Conservation (phyloP, 2,113 vertebrate genomes). For the Microtus ochrogaster region DNA sequence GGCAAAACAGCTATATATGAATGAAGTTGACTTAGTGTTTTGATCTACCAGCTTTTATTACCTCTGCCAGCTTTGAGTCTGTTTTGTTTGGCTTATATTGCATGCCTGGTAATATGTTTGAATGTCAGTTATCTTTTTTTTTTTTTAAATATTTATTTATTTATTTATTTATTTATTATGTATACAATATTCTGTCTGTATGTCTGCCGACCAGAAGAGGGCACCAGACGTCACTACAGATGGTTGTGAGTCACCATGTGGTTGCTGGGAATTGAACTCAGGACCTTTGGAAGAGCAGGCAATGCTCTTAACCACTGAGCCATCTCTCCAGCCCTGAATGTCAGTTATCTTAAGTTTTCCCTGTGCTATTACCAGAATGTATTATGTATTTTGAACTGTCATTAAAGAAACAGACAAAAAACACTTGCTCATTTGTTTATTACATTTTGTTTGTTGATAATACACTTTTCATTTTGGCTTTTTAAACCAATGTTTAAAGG, state of each 20-base stretch:
- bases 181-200: too few relatives aligned
- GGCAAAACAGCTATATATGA: background rate
- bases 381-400: background rate
- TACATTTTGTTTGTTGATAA: slow-evolving; percentile 31
- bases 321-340: too few relatives aligned
- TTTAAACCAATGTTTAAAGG: slow-evolving; percentile 37
- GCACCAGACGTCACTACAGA: too few relatives aligned
- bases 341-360: background rate
- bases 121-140: background rate
- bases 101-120: background rate
- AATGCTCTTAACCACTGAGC: too few relatives aligned
- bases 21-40: background rate
- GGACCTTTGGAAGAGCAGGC: too few relatives aligned
- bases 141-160: too few relatives aligned
- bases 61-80: background rate
- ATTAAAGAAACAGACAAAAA: background rate
- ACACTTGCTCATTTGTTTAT: background rate
- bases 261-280: too few relatives aligned
- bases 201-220: too few relatives aligned
- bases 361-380: background rate
- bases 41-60: background rate
- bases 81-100: background rate
- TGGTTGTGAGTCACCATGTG: too few relatives aligned
- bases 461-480: background rate
- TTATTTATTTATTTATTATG: too few relatives aligned